Base-by-base conservation (phyloP, 1,140 invertebrate genomes). In the Anagrus nilaparvatae region DNA sequence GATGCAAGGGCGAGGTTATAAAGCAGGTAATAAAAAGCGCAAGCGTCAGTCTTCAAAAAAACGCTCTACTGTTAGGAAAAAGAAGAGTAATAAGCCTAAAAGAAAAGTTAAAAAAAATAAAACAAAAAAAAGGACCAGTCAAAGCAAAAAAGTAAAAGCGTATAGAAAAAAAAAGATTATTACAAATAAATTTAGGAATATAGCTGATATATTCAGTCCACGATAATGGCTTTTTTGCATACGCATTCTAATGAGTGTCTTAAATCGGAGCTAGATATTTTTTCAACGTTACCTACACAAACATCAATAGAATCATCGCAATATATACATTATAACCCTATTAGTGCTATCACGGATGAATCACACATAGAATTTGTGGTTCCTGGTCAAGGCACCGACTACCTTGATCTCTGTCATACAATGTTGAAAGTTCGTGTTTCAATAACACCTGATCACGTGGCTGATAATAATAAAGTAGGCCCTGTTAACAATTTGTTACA, bases 201-300 rank as follows among this genome's bases (percentile, higher is more conserved):
- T 27, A 8, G 6, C 24, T 7, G 24, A 27, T 27, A 27, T 27
- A 27, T 27, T 27, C 12, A n/a, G 38, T 40, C n/a, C 4, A 18
- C 1, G 30, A 42, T 18, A 25, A 49, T 47, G 37, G 43, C 37
- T 6, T 50, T 55, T 36, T 21, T 55, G 25, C 44, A 53, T 23
- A 32, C 38, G 9, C 50, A 53, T 23, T 53, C 50, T 1, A 46
- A 44, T 12, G 48, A 57, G 44, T 55, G 50, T 29, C 34, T 49
- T 8, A 54, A 54, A 44, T 53, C 59, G 5, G 58, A 71, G 50
- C 46, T 69, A 20, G 63, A 70, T 51, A 44, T 70, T 12, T 72
- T 69, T 52, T 40, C 54, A 24, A 33, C 69, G 24, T 56, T 62
- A 24, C 54, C 60, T 4, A 65, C 60, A 6, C 60, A 70, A 49